These are phyloP conservation scores for Scaptomyza hsui DNA, from an alignment of 1,140 invertebrate genomes.

Conservation along the genomic window DNA sequence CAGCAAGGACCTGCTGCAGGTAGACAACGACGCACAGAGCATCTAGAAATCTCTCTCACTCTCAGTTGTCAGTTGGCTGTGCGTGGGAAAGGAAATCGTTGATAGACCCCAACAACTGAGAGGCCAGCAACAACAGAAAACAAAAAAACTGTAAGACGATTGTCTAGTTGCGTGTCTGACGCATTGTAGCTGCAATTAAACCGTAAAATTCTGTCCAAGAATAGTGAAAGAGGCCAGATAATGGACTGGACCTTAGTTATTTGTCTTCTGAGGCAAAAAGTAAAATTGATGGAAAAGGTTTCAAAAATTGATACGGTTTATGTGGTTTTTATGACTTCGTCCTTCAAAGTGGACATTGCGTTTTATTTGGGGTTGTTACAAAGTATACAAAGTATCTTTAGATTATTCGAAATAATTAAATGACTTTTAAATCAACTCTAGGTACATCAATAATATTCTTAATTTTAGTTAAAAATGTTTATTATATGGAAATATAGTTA, in stretches of 20 bases:
- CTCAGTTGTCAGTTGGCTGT: conserved; percentile 27
- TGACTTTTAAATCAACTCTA: neutral
- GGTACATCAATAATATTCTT: no score
- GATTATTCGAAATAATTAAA: neutral
- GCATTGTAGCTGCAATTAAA: conserved; percentile 75
- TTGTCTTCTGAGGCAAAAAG: conserved; percentile 46
- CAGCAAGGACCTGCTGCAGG: conserved; percentile 70
- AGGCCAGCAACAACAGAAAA: conserved; percentile 23
- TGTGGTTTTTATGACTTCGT: conserved; percentile 19
- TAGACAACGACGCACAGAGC: conserved; percentile 32
- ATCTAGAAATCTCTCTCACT: conserved; percentile 66
- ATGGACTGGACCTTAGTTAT: conserved; percentile 64
- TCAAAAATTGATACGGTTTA: conserved; percentile 2
- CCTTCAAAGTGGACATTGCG: neutral
- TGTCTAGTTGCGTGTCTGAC: conserved; percentile 65
- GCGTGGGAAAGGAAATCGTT: conserved; percentile 78
- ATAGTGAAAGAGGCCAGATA: conserved; percentile 19
- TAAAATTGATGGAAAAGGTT: conserved; percentile 19
- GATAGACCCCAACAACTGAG: conserved; percentile 32
- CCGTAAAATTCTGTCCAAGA: conserved; percentile 73
- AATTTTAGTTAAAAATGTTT: no score
- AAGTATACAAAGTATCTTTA: neutral
- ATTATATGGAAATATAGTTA: no score
- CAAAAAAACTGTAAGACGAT: conserved; percentile 42
- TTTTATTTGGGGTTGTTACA: neutral